A percentile compares a stretch with the other conserved stretches of the same genome.
phyloP scores from a whole-genome alignment of 2,113 vertebrate genomes.

The Zapornia atra region DNA sequence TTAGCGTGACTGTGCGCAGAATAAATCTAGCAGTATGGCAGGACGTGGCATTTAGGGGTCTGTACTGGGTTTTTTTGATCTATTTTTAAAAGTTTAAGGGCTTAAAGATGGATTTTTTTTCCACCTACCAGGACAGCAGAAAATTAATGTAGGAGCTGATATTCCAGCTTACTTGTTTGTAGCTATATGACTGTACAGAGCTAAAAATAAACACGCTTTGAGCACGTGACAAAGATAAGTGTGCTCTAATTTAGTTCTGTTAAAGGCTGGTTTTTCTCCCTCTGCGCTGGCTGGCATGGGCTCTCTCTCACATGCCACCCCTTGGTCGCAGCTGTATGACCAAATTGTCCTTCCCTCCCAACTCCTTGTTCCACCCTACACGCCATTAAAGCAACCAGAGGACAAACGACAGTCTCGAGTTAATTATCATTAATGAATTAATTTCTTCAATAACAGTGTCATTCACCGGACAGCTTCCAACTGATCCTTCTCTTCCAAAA shows the following conservation, averaged over 20 bases:
- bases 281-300: background rate
- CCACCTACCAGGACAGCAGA: background rate
- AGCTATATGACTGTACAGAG: background rate
- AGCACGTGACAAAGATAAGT: background rate
- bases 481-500: conserved; percentile 89
- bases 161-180: background rate
- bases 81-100: background rate
- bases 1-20: background rate
- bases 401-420: background rate
- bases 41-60: background rate
- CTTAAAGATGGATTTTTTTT: background rate
- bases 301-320: background rate
- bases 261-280: background rate
- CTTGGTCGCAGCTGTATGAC: background rate
- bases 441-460: background rate
- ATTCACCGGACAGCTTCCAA: conserved; percentile 84
- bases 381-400: background rate
- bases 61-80: background rate
- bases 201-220: conserved; percentile 37
- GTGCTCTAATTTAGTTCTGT: conserved; percentile 25
- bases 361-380: background rate
- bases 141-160: background rate
- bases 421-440: background rate
- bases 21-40: background rate
- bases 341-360: background rate